A percentile compares a stretch with the other conserved stretches of the same genome.
These are phyloP conservation scores for Hybognathus amarus DNA, from an alignment of 2,797 vertebrate species.

Conservation along the genomic window DNA sequence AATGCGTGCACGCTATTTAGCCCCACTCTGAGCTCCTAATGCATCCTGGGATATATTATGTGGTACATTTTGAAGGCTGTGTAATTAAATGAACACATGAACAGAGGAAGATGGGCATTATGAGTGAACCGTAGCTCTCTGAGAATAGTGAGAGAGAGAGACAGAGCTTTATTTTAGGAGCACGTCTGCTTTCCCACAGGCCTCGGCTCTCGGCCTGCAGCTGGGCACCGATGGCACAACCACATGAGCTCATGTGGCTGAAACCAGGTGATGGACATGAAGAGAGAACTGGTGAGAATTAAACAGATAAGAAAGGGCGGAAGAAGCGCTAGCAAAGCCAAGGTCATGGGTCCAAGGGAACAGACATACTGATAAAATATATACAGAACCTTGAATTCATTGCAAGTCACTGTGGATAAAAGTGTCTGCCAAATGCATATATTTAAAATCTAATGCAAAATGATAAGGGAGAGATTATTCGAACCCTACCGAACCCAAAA, in stretches of 20 bases:
- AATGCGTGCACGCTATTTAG: constrained; percentile 45
- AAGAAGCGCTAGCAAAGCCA: neutral
- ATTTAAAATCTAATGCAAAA: constrained; percentile 4
- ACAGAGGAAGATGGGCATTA: constrained; percentile 36
- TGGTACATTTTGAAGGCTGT: constrained; percentile 49
- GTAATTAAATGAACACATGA: constrained; percentile 55
- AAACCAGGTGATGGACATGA: neutral
- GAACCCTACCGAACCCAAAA: too few relatives aligned
- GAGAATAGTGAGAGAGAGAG: neutral
- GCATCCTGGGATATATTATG: constrained; percentile 38
- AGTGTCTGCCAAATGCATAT: neutral
- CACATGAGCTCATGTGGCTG: neutral
- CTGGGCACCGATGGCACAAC: constrained; percentile 27
- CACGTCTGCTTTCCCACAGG: constrained; percentile 33
- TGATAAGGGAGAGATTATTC: neutral
- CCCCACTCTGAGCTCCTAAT: constrained; percentile 39
- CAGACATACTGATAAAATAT: neutral
- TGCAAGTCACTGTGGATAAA: neutral
- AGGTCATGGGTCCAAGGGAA: constrained; percentile 14
- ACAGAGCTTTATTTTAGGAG: constrained; percentile 44
- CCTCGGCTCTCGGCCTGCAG: constrained; percentile 35
- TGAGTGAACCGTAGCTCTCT: constrained; percentile 43
- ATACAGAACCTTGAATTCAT: neutral
- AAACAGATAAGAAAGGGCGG: constrained; percentile 1
- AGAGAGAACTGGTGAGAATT: constrained; percentile 4